Conservation (phyloP, 1,140 invertebrate species). For the Caerostris darwini region DNA sequence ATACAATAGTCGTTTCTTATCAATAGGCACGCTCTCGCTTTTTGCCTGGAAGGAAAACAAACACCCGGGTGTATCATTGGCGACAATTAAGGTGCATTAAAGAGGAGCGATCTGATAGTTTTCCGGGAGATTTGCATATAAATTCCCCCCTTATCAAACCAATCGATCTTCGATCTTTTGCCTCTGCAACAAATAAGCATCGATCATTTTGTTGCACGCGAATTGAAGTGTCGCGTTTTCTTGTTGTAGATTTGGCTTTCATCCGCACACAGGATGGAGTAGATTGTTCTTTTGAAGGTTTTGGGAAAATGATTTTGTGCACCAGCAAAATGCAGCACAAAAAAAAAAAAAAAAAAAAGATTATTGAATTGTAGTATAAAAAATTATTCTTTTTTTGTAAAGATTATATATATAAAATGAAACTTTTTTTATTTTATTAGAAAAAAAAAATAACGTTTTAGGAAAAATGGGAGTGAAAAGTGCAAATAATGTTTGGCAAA, state of each 20-base stretch:
- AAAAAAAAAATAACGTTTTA: too few relatives aligned
- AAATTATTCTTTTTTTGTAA: too few relatives aligned
- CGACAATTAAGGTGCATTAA: conserved; percentile 3
- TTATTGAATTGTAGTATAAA: too few relatives aligned
- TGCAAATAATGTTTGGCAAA: too few relatives aligned
- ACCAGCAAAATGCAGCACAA: too few relatives aligned
- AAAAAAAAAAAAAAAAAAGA: too few relatives aligned
- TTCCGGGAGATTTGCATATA: conserved; percentile 8
- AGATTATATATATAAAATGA: too few relatives aligned
- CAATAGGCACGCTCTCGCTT: not conserved
- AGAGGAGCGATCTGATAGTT: conserved; percentile 9
- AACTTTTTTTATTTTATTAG: too few relatives aligned
- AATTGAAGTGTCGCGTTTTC: conserved; percentile 49
- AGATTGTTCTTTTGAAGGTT: not conserved
- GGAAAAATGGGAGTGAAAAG: too few relatives aligned
- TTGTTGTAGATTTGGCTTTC: not conserved
- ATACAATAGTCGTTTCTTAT: conserved; percentile 26
- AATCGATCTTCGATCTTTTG: not conserved
- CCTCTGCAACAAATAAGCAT: conserved; percentile 44
- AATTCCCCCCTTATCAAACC: not conserved
- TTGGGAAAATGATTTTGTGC: too few relatives aligned
- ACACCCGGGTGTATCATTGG: not conserved
- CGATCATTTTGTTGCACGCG: conserved; percentile 48
- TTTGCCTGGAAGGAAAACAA: not conserved
- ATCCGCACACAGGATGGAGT: not conserved